Percentiles rank a stretch among this genome's conserved stretches.
These are phyloP conservation scores for Parascotia fuliginaria DNA, from an alignment of 2,888 invertebrate genomes.

Conservation along the genomic window DNA sequence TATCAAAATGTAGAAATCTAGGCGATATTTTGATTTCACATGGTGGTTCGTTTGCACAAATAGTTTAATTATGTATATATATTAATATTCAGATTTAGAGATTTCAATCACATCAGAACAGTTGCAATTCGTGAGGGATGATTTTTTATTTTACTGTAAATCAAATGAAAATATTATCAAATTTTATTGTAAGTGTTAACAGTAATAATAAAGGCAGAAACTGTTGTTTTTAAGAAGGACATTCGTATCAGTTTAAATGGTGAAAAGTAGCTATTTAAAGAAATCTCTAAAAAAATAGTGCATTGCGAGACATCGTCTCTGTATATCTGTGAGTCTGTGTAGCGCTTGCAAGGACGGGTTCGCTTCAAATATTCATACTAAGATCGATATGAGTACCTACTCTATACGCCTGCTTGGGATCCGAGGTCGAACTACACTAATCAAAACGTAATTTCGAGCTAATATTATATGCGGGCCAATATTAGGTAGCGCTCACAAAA, in stretches of 20 bases:
- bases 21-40: slow-evolving; percentile 31
- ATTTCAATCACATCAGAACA: slow-evolving; percentile 3
- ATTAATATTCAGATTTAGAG: slow-evolving; percentile 12
- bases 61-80: slow-evolving; percentile 30
- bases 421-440: slow-evolving; percentile 71
- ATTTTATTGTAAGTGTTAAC: neutral
- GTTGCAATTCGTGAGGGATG: neutral
- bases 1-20: slow-evolving; percentile 30
- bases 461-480: slow-evolving; percentile 67
- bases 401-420: slow-evolving; percentile 64
- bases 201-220: neutral
- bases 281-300: slow-evolving; percentile 19
- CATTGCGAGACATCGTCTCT: slow-evolving; percentile 13
- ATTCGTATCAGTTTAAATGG: no score
- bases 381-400: slow-evolving; percentile 76
- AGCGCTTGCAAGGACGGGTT: slow-evolving; percentile 70
- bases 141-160: neutral
- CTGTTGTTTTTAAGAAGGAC: neutral
- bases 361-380: slow-evolving; percentile 80
- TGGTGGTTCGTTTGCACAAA: slow-evolving; percentile 27
- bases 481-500: slow-evolving; percentile 31
- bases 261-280: no score
- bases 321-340: slow-evolving; percentile 50
- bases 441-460: slow-evolving; percentile 75
- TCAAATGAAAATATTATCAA: neutral